Percentiles rank a stretch among this genome's conserved stretches.
These are phyloP conservation scores for Callipepla squamata DNA, from an alignment of 2,113 vertebrate genomes.

Conservation along the genomic window DNA sequence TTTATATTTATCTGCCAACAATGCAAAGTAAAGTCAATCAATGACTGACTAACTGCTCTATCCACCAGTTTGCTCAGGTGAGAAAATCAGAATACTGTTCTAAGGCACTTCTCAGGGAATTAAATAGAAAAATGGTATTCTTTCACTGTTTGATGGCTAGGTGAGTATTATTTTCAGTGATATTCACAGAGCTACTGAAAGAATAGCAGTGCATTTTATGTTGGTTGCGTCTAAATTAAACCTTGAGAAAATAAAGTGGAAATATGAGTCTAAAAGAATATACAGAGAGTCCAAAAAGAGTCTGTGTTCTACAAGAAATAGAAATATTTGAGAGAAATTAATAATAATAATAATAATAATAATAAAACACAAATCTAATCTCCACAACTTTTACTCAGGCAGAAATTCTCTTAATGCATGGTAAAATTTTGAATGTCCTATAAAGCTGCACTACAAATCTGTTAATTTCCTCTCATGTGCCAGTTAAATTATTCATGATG, in stretches of 20 bases:
- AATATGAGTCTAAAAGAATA: neutral
- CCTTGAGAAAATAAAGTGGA: neutral
- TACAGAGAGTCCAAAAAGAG: neutral
- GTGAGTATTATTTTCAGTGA: neutral
- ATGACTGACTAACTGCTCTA: neutral
- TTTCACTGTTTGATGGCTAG: neutral
- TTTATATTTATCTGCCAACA: neutral
- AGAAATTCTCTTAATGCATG: neutral
- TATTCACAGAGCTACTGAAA: neutral
- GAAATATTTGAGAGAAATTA: neutral
- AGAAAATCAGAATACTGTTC: neutral
- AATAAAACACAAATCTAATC: rapidly evolving
- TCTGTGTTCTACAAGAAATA: neutral
- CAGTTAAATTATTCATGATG: slow-evolving; percentile 21
- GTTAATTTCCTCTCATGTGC: neutral
- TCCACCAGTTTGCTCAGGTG: neutral
- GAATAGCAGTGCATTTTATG: neutral
- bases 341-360: neutral
- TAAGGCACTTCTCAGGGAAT: neutral
- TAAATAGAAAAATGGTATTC: neutral
- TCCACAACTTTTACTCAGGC: neutral
- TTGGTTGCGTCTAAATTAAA: neutral
- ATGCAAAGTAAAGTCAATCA: neutral
- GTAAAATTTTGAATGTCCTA: neutral
- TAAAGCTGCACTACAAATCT: neutral